Percentiles rank a stretch among this genome's conserved stretches.
phyloP scores from a whole-genome alignment of 2,797 vertebrate genomes.

The Lutjanus campechanus region DNA sequence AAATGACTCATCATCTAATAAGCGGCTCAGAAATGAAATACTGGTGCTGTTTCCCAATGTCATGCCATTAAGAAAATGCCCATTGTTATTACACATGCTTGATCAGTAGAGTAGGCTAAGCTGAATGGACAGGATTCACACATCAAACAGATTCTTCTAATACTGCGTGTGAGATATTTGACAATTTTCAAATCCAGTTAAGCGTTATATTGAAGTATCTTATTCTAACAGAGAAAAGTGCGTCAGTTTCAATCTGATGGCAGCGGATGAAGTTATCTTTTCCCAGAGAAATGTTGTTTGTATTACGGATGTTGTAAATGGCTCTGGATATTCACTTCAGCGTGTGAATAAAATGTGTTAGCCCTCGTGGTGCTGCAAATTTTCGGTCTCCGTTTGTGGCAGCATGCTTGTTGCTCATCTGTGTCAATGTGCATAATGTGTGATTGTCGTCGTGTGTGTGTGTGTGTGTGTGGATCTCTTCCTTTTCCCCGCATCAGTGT shows the following conservation, averaged over 20 bases:
- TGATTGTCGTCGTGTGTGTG: slow-evolving; percentile 51
- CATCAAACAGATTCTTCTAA: slow-evolving; percentile 5
- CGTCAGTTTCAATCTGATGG: slow-evolving; percentile 43
- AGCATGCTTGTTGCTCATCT: slow-evolving; percentile 73
- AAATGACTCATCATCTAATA: slow-evolving; percentile 58
- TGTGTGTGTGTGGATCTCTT: slow-evolving; percentile 47
- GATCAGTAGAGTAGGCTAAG: slow-evolving; percentile 23
- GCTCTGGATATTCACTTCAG: slow-evolving; percentile 48
- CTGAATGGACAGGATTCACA: slow-evolving; percentile 31
- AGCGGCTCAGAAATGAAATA: slow-evolving; percentile 46
- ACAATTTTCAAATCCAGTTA: slow-evolving; percentile 36
- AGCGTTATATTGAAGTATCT: slow-evolving; percentile 21
- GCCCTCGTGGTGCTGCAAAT: slow-evolving; percentile 45
- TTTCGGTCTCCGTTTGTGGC: slow-evolving; percentile 49
- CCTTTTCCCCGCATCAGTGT: slow-evolving; percentile 41
- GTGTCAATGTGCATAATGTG: slow-evolving; percentile 67
- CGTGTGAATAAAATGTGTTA: slow-evolving; percentile 58
- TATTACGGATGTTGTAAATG: slow-evolving; percentile 50
- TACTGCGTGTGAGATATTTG: slow-evolving; percentile 32
- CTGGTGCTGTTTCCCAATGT: slow-evolving; percentile 17
- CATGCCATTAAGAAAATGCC: slow-evolving; percentile 31
- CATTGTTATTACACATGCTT: slow-evolving; percentile 32
- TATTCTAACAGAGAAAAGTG: slow-evolving; percentile 40
- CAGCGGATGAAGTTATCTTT: slow-evolving; percentile 42
- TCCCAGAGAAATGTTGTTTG: slow-evolving; percentile 55